Percentiles rank a stretch among this genome's conserved stretches.
phyloP scores from a whole-genome alignment of 2,888 invertebrate species.

The Drosophila eohydei region DNA sequence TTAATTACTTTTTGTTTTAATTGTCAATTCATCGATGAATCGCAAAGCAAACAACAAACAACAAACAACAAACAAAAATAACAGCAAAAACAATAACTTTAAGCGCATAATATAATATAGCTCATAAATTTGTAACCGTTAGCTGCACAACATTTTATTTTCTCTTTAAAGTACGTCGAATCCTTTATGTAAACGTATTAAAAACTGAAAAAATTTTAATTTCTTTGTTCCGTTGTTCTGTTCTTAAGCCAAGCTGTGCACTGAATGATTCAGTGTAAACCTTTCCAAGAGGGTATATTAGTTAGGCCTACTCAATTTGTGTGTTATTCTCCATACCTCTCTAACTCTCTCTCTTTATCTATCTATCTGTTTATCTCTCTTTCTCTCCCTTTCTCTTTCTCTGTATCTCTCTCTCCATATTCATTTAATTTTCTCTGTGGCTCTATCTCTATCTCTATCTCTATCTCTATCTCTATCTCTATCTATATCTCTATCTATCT shows the following conservation, averaged over 20 bases:
- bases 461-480: neutral
- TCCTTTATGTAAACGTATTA: neutral
- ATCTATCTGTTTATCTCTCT: neutral
- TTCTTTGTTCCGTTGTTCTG: neutral
- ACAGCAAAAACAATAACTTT: neutral
- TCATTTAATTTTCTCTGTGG: neutral
- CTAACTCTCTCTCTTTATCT: no score
- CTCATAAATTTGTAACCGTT: neutral
- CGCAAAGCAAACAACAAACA: constrained; percentile 11
- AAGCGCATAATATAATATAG: neutral
- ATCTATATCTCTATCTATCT: neutral
- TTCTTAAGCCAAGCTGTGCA: no score
- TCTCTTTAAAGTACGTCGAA: neutral
- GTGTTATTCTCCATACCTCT: neutral
- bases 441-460: neutral
- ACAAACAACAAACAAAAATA: neutral
- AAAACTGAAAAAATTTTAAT: neutral
- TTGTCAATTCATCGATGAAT: constrained; percentile 61
- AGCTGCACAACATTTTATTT: neutral
- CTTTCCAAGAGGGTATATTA: neutral
- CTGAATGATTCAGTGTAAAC: no score
- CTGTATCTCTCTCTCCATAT: neutral
- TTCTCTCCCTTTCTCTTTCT: neutral
- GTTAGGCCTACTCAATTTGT: neutral
- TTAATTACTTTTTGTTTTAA: constrained; percentile 74